Evolutionary conservation across 2,888 invertebrate species (phyloP), one percentile per base, ranked within the genome.

Genomic region (Trichogramma dendrolimi): DNA sequence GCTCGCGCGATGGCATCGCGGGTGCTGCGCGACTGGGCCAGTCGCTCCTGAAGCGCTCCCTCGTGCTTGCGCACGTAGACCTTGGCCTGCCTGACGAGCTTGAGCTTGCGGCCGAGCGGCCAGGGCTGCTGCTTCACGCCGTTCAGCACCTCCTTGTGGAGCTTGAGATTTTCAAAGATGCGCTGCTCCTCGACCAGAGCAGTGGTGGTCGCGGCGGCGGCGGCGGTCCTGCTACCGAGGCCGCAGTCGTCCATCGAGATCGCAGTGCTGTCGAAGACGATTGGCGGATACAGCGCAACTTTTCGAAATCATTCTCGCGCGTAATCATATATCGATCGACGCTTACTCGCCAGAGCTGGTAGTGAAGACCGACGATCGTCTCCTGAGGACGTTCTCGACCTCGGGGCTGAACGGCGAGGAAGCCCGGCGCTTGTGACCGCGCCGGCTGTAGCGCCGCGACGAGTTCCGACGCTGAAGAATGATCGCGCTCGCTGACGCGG

Each of bases 71-170:
- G 90, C 53, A 96, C 89, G 78, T 94, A 96, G 38, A 86, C 84
- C 79, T 94, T 94, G 0, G 95, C 94, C 83, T 90, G 81, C 71
- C 89, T 84, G 6, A 92, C 91, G 53, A 94, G 83, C 73, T 89
- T 89, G 27, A 94, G 81, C 75, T 94, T 94, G 71, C 90, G 85
- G 58, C 90, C 81, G 84, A 94, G 89, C 41, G 87, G 87, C 84
- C 93, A 88, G 4, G 93, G 92, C 73, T 93, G 92, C 72, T 90
- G 86, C 73, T 92, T 92, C 8, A 94, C 91, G 51, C 89, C 91
- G 67, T 89, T 88, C 66, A 96, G 81, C 1, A 96, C 92, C 79
- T 96, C 95, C 77, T 95, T 95, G 79, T 96, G 94, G 43, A 95
- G 80, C 68, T 90, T 88, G 64, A 96, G 89, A 73, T 93, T 94